Conservation (phyloP, 2,888 invertebrate genomes). For the Pseudeuparius sepicola region DNA sequence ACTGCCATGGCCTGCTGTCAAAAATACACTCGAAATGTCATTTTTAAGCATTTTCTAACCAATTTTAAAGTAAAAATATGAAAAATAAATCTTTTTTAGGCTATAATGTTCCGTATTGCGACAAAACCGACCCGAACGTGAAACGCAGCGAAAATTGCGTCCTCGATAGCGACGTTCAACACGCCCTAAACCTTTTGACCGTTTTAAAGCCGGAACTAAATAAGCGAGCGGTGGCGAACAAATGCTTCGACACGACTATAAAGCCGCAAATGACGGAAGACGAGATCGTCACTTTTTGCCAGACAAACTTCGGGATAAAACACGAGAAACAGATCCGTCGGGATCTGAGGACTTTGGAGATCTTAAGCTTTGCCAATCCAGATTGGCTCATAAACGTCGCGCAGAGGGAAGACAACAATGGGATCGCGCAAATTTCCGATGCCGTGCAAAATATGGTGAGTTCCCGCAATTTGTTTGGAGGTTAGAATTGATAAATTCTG, state of each 20-base stretch:
- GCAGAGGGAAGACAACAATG: constrained; percentile 35
- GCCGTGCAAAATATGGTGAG: constrained; percentile 38
- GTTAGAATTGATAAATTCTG: too few species aligned
- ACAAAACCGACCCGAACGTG: constrained; percentile 42
- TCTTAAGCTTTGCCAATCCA: constrained; percentile 59
- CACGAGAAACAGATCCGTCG: constrained; percentile 40
- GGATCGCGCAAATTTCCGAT: constrained; percentile 29
- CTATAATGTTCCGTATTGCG: too few species aligned
- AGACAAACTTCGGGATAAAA: constrained; percentile 37
- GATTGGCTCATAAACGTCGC: constrained; percentile 62
- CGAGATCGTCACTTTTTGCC: constrained; percentile 50
- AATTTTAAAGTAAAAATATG: too few species aligned
- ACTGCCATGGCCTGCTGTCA: too few species aligned
- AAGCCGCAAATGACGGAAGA: constrained; percentile 51
- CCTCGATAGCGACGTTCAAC: constrained; percentile 48
- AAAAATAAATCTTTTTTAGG: too few species aligned
- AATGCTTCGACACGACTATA: constrained; percentile 44
- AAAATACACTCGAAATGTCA: too few species aligned
- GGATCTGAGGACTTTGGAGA: constrained; percentile 55
- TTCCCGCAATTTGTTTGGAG: too few species aligned
- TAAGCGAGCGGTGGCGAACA: constrained; percentile 45
- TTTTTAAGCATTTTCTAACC: too few species aligned
- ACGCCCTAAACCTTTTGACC: constrained; percentile 54
- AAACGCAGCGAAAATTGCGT: constrained; percentile 57
- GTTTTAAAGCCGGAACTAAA: constrained; percentile 55